phyloP scores from a whole-genome alignment of 2,797 vertebrate genomes.

The Mus spretus region DNA sequence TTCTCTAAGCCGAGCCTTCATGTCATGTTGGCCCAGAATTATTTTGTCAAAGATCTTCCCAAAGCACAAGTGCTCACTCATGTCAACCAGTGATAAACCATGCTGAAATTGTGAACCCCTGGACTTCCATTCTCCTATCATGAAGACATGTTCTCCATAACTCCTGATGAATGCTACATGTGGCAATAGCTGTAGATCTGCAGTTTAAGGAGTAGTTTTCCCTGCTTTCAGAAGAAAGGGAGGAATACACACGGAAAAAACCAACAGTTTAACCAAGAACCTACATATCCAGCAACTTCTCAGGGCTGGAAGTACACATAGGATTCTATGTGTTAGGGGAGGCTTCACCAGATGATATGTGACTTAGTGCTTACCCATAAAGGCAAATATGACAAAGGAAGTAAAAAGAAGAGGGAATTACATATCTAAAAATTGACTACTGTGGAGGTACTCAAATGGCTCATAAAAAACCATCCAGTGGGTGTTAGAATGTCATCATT shows the following conservation, averaged over 20 bases:
- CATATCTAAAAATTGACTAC: neutral
- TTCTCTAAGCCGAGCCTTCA: neutral
- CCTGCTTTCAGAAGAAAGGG: neutral
- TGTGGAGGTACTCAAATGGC: neutral
- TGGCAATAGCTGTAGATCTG: neutral
- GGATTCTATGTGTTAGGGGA: neutral
- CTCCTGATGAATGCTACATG: neutral
- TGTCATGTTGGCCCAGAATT: neutral
- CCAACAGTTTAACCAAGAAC: neutral
- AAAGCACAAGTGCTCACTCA: constrained; percentile 13
- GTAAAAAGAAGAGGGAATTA: neutral
- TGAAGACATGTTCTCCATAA: neutral
- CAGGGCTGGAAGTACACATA: neutral
- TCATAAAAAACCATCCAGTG: neutral
- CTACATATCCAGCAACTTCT: neutral
- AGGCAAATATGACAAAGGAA: neutral
- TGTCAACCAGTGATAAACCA: neutral
- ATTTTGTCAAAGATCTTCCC: neutral
- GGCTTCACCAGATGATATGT: neutral
- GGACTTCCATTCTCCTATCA: neutral
- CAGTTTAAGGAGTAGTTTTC: neutral
- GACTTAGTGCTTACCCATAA: neutral
- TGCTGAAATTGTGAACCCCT: neutral
- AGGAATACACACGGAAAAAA: neutral
- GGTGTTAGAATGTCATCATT: neutral